These are phyloP conservation scores for Lepus americanus DNA, from an alignment of 2,113 vertebrate species.

Conservation along the genomic window DNA sequence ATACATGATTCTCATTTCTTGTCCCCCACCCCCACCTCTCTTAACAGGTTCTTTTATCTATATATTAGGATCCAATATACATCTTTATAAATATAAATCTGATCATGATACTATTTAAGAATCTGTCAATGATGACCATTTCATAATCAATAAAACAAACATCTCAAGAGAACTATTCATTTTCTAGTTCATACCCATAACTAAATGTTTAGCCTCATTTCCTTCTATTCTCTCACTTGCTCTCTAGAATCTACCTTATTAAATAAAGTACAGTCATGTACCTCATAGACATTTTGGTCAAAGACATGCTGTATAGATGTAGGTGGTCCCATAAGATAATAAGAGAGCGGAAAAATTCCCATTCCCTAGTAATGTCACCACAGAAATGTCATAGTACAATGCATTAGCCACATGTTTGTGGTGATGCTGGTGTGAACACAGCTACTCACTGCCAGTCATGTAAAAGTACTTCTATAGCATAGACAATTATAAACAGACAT, in stretches of 20 bases:
- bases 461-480: no score
- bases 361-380: no score
- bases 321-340: no score
- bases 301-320: no score
- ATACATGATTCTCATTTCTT: neutral
- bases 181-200: neutral
- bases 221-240: neutral
- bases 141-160: neutral
- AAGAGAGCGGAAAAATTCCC: no score
- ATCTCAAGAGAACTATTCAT: neutral
- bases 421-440: no score
- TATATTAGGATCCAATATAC: neutral
- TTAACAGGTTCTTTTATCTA: neutral
- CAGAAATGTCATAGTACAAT: no score
- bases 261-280: no score
- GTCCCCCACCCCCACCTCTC: neutral
- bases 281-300: no score
- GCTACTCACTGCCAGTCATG: no score
- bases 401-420: no score
- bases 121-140: neutral
- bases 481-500: no score
- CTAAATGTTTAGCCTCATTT: neutral
- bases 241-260: neutral
- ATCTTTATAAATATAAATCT: slow-evolving; percentile 39
- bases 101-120: neutral